These are phyloP conservation scores for Dasyprocta punctata DNA, from an alignment of 2,113 vertebrate species.

Conservation along the genomic window DNA sequence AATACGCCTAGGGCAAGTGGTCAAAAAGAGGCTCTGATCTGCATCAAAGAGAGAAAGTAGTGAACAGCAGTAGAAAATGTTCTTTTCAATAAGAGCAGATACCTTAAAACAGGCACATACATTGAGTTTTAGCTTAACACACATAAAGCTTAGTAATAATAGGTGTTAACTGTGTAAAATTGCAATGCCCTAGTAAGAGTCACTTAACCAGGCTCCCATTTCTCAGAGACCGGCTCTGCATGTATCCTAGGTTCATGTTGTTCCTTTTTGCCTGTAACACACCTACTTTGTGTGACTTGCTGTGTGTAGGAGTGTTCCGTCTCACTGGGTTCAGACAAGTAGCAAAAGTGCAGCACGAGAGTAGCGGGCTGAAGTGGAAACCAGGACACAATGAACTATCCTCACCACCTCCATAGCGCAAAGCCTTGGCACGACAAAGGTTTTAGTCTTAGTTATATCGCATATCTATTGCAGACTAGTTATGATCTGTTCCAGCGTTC, in stretches of 20 bases:
- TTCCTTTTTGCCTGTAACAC: background rate
- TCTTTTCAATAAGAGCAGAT: background rate
- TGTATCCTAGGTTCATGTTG: background rate
- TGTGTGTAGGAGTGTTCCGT: background rate
- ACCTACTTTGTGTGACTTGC: background rate
- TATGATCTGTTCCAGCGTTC: background rate
- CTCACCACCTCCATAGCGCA: background rate
- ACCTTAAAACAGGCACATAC: background rate
- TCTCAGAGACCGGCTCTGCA: background rate
- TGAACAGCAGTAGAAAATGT: background rate
- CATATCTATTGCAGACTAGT: background rate
- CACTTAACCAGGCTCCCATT: background rate
- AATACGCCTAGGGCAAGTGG: background rate
- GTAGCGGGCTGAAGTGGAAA: background rate
- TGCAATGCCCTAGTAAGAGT: background rate
- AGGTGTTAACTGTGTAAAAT: background rate
- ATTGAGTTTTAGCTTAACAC: background rate
- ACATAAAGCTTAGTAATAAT: background rate
- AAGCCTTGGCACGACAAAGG: background rate
- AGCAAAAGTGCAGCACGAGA: background rate
- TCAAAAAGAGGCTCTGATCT: background rate
- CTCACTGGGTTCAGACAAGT: background rate
- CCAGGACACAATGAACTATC: background rate
- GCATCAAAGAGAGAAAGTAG: background rate
- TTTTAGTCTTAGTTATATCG: background rate